Conservation (phyloP, 2,113 vertebrate species). For the Dascyllus trimaculatus region DNA sequence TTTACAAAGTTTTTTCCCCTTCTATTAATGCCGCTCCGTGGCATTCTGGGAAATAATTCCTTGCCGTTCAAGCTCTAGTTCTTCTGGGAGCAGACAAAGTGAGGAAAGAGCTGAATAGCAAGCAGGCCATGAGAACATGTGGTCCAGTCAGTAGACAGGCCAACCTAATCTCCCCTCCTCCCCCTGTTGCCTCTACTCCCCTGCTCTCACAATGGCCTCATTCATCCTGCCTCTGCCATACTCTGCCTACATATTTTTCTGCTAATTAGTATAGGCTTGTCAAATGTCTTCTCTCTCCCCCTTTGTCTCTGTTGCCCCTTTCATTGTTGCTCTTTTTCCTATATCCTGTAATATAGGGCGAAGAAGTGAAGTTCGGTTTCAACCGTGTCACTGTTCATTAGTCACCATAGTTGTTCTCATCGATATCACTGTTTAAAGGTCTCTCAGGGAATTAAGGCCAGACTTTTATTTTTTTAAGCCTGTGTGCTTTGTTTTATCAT, state of each 20-base stretch:
- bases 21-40: neutral
- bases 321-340: constrained; percentile 57
- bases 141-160: constrained; percentile 81
- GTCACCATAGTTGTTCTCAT: neutral
- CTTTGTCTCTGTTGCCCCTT: constrained; percentile 57
- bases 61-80: constrained; percentile 40
- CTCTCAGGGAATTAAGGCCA: constrained; percentile 16
- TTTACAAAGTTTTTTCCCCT: neutral
- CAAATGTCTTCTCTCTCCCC: constrained; percentile 74
- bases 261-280: constrained; percentile 85
- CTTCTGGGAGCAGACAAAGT: constrained; percentile 44
- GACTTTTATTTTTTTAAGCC: constrained; percentile 28
- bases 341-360: constrained; percentile 1
- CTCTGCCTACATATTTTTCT: constrained; percentile 85
- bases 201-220: constrained; percentile 83
- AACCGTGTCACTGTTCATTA: constrained; percentile 19
- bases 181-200: constrained; percentile 62
- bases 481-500: constrained; percentile 32
- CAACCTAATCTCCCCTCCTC: constrained; percentile 74
- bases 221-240: constrained; percentile 83
- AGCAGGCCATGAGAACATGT: constrained; percentile 83
- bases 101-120: constrained; percentile 73
- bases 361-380: constrained; percentile 20
- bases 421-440: constrained; percentile 6
- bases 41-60: constrained; percentile 38